Conservation (phyloP, 1,140 invertebrate species). For the Brachionus paranguensis region DNA sequence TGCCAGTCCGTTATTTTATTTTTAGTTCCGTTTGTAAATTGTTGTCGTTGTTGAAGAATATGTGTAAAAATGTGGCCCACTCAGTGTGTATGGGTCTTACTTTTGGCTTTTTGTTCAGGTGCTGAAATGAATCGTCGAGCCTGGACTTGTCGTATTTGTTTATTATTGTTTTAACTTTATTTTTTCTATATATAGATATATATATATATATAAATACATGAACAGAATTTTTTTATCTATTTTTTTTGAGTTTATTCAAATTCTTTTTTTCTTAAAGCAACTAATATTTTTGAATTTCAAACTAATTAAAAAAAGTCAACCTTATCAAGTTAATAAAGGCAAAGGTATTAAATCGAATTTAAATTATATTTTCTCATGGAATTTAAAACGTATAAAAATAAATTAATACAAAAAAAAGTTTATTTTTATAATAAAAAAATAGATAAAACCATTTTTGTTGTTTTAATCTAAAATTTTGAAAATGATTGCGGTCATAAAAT, state of each 20-base stretch:
- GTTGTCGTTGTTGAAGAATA: conserved; percentile 2
- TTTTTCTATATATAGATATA: neutral
- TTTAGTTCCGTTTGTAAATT: conserved; percentile 28
- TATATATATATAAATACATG: neutral
- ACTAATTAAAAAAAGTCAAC: neutral
- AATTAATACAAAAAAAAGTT: neutral
- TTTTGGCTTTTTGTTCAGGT: neutral
- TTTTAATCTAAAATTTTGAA: neutral
- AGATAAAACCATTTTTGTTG: neutral
- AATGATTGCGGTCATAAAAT: neutral
- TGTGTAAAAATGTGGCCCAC: neutral
- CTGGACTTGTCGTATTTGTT: neutral
- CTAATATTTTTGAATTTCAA: conserved; percentile 2
- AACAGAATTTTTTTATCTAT: neutral
- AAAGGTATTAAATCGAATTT: neutral
- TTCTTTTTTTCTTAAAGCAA: neutral
- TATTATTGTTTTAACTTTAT: neutral
- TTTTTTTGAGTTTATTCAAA: conserved; percentile 2
- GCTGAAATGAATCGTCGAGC: neutral
- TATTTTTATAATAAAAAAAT: neutral
- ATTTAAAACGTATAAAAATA: neutral
- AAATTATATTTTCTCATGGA: neutral
- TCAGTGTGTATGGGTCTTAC: neutral
- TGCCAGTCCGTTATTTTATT: conserved; percentile 9
- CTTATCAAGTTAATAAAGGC: neutral